Percentiles rank a stretch among this genome's conserved stretches.
These are phyloP conservation scores for Eupleurogrammus muticus DNA, from an alignment of 2,797 vertebrate genomes.

Conservation along the genomic window DNA sequence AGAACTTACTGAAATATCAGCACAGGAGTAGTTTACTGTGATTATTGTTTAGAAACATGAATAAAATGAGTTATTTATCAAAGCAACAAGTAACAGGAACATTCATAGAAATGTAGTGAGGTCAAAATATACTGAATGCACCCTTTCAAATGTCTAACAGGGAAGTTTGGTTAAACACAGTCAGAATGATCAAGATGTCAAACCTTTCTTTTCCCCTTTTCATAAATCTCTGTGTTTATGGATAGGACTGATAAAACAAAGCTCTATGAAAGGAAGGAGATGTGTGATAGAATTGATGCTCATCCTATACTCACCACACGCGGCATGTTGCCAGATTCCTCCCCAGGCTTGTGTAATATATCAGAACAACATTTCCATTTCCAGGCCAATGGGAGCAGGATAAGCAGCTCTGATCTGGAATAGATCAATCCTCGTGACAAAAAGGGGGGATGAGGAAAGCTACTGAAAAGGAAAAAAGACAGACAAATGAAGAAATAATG, in stretches of 20 bases:
- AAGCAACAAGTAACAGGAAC: no score
- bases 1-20: no score
- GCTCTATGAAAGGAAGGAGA: conserved; percentile 12
- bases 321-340: no score
- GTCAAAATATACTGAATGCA: no score
- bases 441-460: conserved; percentile 1
- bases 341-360: conserved; percentile 35
- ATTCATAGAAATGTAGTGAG: no score
- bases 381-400: conserved; percentile 1
- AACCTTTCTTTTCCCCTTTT: background rate
- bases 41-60: no score
- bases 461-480: conserved; percentile 7
- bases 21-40: no score
- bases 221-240: conserved; percentile 29
- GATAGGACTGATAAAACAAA: background rate
- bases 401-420: conserved; percentile 30
- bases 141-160: background rate
- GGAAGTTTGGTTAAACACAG: background rate
- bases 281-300: conserved; percentile 7
- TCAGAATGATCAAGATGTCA: conserved; percentile 10
- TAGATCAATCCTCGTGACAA: conserved; percentile 4
- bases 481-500: conserved; percentile 31
- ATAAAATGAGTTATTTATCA: no score
- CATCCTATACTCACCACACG: conserved; percentile 19
- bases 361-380: conserved; percentile 13